Base-by-base conservation (phyloP, 2,797 vertebrate genomes). In the Tarsius wallacei region DNA sequence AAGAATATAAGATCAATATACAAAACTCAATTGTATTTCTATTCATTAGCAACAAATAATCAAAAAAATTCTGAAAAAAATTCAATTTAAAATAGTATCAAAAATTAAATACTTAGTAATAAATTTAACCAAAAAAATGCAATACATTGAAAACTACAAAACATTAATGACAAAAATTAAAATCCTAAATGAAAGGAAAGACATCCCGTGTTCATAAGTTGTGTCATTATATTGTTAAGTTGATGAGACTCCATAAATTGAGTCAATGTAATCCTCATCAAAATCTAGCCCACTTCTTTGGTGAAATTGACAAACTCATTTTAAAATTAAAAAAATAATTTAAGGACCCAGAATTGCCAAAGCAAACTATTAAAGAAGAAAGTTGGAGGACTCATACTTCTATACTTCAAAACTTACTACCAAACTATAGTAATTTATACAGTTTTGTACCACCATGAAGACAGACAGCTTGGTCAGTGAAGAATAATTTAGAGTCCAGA, bases 291-390 rank as follows among this genome's bases (percentile, higher is more conserved):
- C 31, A 57, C 0, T 19, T 85, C 28, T 81, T 91, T 80, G 71
- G 15, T 57, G 16, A 89, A 82, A 82, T 61, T 84, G 89, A 17
- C 21, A 70, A 91, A 9, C 9, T 57, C 3, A 85, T 33, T 5
- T 36, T 66, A 61, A 93, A 93, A 87, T 55, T 95, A 28, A 78
- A 22, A 78, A 66, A 17, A 53, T 71, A 78, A 84, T 77, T 71
- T 61, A 78, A 8, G n/a, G 42, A 36, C 7, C 22, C 19, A 24
- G 26, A 42, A 73, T 5, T 64, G 21, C 17, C 33, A 76, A 84
- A 80, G 90, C 1, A 51, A 77, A 85, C 74, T 90, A 22, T 73
- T 83, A 95, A 86, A 89, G 21, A 87, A 22, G 1, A 94, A 51
- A 47, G 8, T 16, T 71, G 24, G 26, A 71, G 19, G 11, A 33